A percentile compares a stretch with the other conserved stretches of the same genome.
Evolutionary conservation across 2,888 invertebrate genomes (phyloP).

Genomic region (Xylophagus ater): DNA sequence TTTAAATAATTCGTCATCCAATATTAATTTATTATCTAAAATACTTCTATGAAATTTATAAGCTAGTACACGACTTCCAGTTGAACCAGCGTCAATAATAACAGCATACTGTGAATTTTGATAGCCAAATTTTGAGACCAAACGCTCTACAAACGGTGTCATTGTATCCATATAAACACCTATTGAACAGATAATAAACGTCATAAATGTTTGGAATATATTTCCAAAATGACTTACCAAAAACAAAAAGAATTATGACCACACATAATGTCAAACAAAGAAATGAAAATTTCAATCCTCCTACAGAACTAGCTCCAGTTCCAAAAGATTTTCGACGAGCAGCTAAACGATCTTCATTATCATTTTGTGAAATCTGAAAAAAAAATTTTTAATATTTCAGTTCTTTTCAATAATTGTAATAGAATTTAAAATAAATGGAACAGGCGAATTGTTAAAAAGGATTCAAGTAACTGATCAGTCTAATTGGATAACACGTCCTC

Average conservation of each 20-base stretch:
- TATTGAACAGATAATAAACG: constrained; percentile 15
- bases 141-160: constrained; percentile 50
- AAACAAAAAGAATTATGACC: constrained; percentile 30
- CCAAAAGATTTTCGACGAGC: constrained; percentile 22
- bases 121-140: constrained; percentile 62
- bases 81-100: constrained; percentile 89
- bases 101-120: constrained; percentile 66
- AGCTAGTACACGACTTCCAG: constrained; percentile 75
- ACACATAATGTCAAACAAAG: constrained; percentile 34
- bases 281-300: constrained; percentile 35
- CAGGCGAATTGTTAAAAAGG: too few species aligned
- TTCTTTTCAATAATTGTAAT: too few species aligned
- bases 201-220: not conserved
- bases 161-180: constrained; percentile 36
- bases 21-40: constrained; percentile 56
- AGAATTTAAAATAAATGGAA: too few species aligned
- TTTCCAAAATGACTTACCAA: constrained; percentile 27
- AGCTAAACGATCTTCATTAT: constrained; percentile 17
- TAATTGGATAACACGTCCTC: too few species aligned
- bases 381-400: not conserved
- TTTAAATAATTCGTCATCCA: constrained; percentile 72
- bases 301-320: constrained; percentile 18
- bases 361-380: constrained; percentile 22
- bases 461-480: too few species aligned
- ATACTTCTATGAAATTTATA: constrained; percentile 73